Conservation (phyloP, 1,140 invertebrate species). For the Mycetomoellerius zeteki region DNA sequence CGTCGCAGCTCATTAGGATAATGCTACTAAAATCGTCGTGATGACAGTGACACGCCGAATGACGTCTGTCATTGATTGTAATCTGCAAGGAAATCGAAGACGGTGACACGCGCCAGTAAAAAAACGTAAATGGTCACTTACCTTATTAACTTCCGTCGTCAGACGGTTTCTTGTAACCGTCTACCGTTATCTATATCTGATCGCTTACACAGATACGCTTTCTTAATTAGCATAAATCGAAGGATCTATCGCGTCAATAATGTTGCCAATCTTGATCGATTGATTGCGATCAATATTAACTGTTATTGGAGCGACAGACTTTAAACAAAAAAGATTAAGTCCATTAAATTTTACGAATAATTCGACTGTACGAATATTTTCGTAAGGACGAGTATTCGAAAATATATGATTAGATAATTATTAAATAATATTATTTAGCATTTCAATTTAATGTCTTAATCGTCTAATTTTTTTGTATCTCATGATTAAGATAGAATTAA, state of each 20-base stretch:
- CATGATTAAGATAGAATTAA: neutral
- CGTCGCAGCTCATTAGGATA: slow-evolving; percentile 29
- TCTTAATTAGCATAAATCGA: slow-evolving; percentile 2
- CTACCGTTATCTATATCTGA: slow-evolving; percentile 23
- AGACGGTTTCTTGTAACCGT: neutral
- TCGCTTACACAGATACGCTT: neutral
- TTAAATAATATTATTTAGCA: neutral
- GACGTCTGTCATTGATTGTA: slow-evolving; percentile 24
- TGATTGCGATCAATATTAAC: neutral
- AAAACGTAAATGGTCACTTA: slow-evolving; percentile 50
- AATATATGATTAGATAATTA: too few relatives aligned
- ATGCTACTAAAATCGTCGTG: slow-evolving; percentile 33
- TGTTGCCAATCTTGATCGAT: neutral
- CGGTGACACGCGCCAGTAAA: slow-evolving; percentile 12
- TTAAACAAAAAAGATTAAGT: neutral
- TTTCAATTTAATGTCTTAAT: neutral
- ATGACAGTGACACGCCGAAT: slow-evolving; percentile 23
- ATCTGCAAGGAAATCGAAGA: slow-evolving; percentile 33
- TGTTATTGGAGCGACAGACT: neutral
- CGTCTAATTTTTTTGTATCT: neutral
- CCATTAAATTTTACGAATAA: neutral
- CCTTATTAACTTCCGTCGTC: slow-evolving; percentile 45
- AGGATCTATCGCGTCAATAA: neutral
- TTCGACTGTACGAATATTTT: neutral
- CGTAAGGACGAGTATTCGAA: neutral